Conservation (phyloP, 2,797 vertebrate species). For the Ciconia nigra region DNA sequence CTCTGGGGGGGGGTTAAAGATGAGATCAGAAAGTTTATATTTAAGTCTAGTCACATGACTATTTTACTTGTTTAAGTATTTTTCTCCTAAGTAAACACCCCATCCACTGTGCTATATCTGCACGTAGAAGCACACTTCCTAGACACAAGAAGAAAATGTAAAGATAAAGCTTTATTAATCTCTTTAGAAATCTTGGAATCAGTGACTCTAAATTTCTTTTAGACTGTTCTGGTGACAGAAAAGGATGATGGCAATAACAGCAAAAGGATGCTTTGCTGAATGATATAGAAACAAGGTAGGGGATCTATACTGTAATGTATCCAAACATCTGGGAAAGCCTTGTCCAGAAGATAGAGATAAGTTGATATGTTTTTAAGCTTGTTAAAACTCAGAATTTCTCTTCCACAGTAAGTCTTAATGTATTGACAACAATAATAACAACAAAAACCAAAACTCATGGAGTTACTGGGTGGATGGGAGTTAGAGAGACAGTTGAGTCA, state of each 20-base stretch:
- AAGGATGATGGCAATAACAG: neutral
- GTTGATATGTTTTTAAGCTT: neutral
- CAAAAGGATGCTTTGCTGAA: neutral
- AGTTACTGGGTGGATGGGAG: neutral
- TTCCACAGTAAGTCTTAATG: neutral
- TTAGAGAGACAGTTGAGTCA: neutral
- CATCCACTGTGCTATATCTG: neutral
- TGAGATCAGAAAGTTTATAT: neutral
- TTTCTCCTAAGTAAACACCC: neutral
- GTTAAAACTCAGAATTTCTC: neutral
- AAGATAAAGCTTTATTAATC: neutral
- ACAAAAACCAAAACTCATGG: neutral
- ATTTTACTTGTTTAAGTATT: neutral
- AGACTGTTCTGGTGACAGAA: neutral
- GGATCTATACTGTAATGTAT: neutral
- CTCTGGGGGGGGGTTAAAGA: neutral
- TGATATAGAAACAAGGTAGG: neutral
- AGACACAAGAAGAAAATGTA: neutral
- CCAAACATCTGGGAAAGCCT: neutral
- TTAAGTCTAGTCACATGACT: neutral
- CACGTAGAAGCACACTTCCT: neutral
- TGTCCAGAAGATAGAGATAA: neutral
- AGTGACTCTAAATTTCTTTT: neutral
- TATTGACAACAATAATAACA: neutral
- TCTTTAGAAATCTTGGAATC: neutral